phyloP scores from a whole-genome alignment of 37 sponge, comb jelly and placozoan genomes.

The Amphimedon queenslandica region DNA sequence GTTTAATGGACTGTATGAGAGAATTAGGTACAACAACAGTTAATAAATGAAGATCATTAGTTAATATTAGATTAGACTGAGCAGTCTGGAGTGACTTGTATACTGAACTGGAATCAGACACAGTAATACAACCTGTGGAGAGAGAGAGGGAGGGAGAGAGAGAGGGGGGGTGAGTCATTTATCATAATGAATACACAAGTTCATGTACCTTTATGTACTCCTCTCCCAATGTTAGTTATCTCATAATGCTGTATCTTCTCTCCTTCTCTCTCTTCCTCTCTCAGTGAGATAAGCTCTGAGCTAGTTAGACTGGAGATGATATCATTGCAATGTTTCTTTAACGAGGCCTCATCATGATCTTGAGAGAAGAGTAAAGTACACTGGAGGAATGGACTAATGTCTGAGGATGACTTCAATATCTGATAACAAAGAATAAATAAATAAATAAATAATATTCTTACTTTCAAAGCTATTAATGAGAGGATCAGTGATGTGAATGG shows the following conservation, averaged over 20 bases:
- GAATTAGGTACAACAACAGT: slow-evolving; percentile 80
- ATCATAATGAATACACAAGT: neutral
- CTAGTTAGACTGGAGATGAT: neutral
- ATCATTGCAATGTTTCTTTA: slow-evolving; percentile 8
- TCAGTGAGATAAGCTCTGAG: slow-evolving; percentile 15
- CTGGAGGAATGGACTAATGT: slow-evolving; percentile 39
- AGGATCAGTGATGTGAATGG: slow-evolving; percentile 58
- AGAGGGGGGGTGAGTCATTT: neutral
- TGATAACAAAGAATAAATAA: neutral
- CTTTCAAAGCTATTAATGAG: slow-evolving; percentile 54
- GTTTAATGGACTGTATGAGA: slow-evolving; percentile 42
- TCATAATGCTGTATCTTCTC: neutral
- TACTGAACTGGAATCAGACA: slow-evolving; percentile 33
- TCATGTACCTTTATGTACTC: slow-evolving; percentile 61
- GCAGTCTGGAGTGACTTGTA: slow-evolving; percentile 40
- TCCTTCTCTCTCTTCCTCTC: neutral
- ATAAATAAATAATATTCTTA: slow-evolving; percentile 2
- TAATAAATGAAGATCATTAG: slow-evolving; percentile 86
- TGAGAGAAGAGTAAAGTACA: slow-evolving; percentile 57
- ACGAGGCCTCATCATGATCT: slow-evolving; percentile 14
- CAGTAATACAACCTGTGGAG: slow-evolving; percentile 46
- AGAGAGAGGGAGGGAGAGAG: neutral
- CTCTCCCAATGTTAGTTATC: slow-evolving; percentile 67
- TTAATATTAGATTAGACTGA: slow-evolving; percentile 61
- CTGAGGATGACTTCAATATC: no score